phyloP scores from a whole-genome alignment of 2,113 vertebrate genomes.

The Scopus umbretta region DNA sequence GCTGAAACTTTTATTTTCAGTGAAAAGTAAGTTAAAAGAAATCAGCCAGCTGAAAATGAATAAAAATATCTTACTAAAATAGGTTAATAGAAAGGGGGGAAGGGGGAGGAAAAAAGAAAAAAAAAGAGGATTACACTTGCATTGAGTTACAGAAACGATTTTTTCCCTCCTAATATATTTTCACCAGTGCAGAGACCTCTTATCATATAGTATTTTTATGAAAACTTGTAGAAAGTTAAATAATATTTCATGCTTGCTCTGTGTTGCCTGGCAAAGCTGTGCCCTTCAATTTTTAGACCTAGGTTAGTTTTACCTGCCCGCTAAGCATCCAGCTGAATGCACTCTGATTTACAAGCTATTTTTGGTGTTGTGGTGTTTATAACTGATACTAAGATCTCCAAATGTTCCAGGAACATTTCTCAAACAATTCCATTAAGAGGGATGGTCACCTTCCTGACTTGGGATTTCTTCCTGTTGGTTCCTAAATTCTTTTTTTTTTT shows the following conservation, averaged over 20 bases:
- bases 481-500: neutral
- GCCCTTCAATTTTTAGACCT: neutral
- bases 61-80: neutral
- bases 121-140: neutral
- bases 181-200: neutral
- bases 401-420: neutral
- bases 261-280: neutral
- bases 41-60: neutral
- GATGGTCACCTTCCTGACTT: neutral
- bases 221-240: neutral
- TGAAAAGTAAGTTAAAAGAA: neutral
- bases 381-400: neutral
- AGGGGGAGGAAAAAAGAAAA: fast-evolving
- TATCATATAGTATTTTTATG: neutral
- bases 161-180: neutral
- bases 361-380: neutral
- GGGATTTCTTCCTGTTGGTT: neutral
- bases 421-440: neutral
- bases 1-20: neutral
- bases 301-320: neutral
- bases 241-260: neutral
- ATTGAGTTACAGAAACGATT: neutral
- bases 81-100: neutral
- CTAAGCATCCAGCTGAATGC: neutral
- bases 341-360: neutral